Conservation (phyloP, 2,113 vertebrate species). For the Mesoclemmys tuberculata region DNA sequence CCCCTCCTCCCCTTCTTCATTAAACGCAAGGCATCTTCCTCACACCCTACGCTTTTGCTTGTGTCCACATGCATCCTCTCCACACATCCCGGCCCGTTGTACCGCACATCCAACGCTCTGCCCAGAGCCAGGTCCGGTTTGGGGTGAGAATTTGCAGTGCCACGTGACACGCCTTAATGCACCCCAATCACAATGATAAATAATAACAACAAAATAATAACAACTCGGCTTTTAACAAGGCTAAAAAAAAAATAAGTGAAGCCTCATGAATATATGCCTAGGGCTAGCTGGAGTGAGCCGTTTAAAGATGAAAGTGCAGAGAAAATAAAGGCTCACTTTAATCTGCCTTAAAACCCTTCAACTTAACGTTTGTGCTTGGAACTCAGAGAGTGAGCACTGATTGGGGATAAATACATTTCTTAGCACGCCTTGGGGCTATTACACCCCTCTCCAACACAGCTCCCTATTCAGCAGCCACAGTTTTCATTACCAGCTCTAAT, state of each 20-base stretch:
- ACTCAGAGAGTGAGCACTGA: slow-evolving; percentile 93
- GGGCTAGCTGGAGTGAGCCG: slow-evolving; percentile 93
- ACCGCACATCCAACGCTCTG: background rate
- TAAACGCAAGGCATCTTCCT: background rate
- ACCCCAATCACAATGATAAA: slow-evolving; percentile 74
- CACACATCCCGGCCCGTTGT: too few relatives aligned
- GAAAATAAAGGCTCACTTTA: slow-evolving; percentile 98
- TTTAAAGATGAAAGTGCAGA: slow-evolving; percentile 99
- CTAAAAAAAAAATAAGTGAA: slow-evolving; percentile 57
- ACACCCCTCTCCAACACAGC: slow-evolving; percentile 92
- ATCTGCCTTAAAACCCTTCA: slow-evolving; percentile 98
- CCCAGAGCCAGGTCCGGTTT: background rate
- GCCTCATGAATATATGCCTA: slow-evolving; percentile 91
- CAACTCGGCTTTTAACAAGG: slow-evolving; percentile 82
- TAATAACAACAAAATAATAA: slow-evolving; percentile 80
- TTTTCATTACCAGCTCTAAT: slow-evolving; percentile 96
- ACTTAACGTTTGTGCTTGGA: slow-evolving; percentile 93
- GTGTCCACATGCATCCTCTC: background rate
- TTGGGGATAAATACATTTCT: slow-evolving; percentile 98
- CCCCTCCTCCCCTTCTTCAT: background rate
- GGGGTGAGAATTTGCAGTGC: background rate
- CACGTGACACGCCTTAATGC: slow-evolving; percentile 39
- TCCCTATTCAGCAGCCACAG: slow-evolving; percentile 89
- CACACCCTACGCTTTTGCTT: background rate
- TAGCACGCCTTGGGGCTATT: slow-evolving; percentile 95